Percentiles rank a stretch among this genome's conserved stretches.
phyloP scores from a whole-genome alignment of 2,888 invertebrate species.

The Aethes cnicana region DNA sequence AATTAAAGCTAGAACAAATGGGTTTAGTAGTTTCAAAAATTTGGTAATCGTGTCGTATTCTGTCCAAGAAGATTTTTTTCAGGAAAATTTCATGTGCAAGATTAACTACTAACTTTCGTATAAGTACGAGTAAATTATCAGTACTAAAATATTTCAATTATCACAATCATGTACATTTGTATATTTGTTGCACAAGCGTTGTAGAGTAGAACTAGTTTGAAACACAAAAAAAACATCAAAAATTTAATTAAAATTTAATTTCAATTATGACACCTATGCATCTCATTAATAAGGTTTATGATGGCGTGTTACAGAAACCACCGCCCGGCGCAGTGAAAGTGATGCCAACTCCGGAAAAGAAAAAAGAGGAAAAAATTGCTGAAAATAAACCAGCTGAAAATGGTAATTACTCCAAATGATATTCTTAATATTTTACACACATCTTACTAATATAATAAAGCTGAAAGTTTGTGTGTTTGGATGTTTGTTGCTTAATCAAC shows the following conservation, averaged over 20 bases:
- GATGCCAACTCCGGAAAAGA: conserved; percentile 86
- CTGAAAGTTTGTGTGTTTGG: too few relatives aligned
- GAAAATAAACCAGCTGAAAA: conserved; percentile 74
- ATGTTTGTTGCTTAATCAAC: too few relatives aligned
- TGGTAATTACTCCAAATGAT: conserved; percentile 50
- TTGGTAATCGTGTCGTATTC: too few relatives aligned
- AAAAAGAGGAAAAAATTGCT: conserved; percentile 62
- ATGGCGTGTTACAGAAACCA: conserved; percentile 91
- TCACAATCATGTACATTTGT: conserved; percentile 21
- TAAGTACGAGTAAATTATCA: too few relatives aligned
- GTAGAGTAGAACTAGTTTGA: conserved; percentile 12
- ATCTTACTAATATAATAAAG: too few relatives aligned
- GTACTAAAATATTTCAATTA: background rate
- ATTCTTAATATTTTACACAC: too few relatives aligned
- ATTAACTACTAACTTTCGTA: background rate
- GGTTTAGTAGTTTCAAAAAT: too few relatives aligned
- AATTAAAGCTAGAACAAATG: too few relatives aligned
- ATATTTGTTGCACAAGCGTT: conserved; percentile 17
- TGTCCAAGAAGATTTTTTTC: too few relatives aligned
- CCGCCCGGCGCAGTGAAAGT: conserved; percentile 91
- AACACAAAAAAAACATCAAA: background rate
- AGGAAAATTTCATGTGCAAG: too few relatives aligned
- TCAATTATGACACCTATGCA: conserved; percentile 33
- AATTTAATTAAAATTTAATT: background rate
- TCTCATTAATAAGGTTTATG: too few relatives aligned